phyloP scores from a whole-genome alignment of 2,888 invertebrate species.

The Pyrochroa serraticornis region DNA sequence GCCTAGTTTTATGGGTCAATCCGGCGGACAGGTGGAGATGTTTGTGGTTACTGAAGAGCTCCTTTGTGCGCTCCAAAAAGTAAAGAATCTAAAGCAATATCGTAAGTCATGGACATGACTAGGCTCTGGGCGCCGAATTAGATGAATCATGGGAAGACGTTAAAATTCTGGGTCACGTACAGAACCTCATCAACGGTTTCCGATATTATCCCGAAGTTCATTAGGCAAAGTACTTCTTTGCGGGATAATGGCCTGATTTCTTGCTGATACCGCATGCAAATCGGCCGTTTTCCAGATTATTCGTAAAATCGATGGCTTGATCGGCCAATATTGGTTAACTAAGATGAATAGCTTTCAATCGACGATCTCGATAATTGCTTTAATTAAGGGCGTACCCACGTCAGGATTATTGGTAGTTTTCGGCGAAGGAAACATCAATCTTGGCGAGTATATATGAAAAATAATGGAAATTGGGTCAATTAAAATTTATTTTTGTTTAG shows the following conservation, averaged over 20 bases:
- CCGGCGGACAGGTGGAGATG: too few species aligned
- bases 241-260: too few species aligned
- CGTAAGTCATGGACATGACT: too few species aligned
- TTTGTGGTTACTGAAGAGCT: too few species aligned
- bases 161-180: too few species aligned
- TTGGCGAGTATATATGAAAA: not conserved
- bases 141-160: too few species aligned
- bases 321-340: slow-evolving; percentile 27
- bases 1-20: too few species aligned
- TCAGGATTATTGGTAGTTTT: slow-evolving; percentile 6
- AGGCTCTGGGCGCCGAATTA: too few species aligned
- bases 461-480: slow-evolving; percentile 15
- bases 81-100: too few species aligned
- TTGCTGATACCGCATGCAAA: slow-evolving; percentile 31
- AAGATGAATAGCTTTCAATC: slow-evolving; percentile 31
- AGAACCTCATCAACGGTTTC: too few species aligned
- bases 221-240: slow-evolving; percentile 3
- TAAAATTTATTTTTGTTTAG: slow-evolving; percentile 20
- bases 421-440: slow-evolving; percentile 17
- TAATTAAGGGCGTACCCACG: slow-evolving; percentile 14
- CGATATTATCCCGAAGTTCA: not conserved
- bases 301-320: slow-evolving; percentile 35
- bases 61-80: too few species aligned
- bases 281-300: slow-evolving; percentile 34
- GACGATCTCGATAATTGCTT: slow-evolving; percentile 15